A percentile compares a stretch with the other conserved stretches of the same genome.
These are phyloP conservation scores for Plecturocebus donacophilus DNA, from an alignment of 2,113 vertebrate species.

Conservation along the genomic window DNA sequence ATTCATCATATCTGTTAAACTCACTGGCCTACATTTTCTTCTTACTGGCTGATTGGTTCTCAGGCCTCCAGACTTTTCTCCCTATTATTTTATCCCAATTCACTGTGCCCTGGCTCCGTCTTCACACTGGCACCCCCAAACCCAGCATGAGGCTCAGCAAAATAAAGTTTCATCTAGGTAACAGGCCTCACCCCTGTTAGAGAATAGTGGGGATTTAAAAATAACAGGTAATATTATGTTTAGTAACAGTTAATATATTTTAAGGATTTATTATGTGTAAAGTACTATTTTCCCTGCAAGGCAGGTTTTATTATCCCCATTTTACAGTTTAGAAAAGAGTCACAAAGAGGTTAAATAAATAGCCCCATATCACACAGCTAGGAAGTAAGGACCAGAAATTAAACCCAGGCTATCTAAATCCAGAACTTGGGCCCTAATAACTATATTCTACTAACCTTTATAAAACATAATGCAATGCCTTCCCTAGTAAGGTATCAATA, in stretches of 20 bases:
- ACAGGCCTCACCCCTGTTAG: not conserved
- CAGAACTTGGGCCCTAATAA: not conserved
- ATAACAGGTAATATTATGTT: not conserved
- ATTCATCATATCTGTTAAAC: not conserved
- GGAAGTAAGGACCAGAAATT: not conserved
- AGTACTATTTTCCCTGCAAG: not conserved
- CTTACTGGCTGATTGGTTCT: not conserved
- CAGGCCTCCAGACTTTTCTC: not conserved
- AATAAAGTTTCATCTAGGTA: not conserved
- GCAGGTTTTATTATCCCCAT: not conserved
- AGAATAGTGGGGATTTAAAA: not conserved
- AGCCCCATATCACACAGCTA: not conserved
- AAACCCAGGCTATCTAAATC: not conserved
- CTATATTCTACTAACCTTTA: not conserved
- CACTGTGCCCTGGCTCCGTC: not conserved
- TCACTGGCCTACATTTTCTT: not conserved
- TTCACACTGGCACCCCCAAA: not conserved
- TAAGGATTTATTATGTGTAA: not conserved
- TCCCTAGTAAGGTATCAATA: not conserved
- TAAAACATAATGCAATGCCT: not conserved
- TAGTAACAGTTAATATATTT: not conserved
- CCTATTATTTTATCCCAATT: not conserved
- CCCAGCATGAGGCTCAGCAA: not conserved
- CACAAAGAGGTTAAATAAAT: not conserved
- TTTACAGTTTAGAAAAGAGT: not conserved